Evolutionary conservation across 37 sponge, comb jelly and placozoan genomes (phyloP), one percentile per base, ranked within the genome.

Genomic region (Halichondria panicea): DNA sequence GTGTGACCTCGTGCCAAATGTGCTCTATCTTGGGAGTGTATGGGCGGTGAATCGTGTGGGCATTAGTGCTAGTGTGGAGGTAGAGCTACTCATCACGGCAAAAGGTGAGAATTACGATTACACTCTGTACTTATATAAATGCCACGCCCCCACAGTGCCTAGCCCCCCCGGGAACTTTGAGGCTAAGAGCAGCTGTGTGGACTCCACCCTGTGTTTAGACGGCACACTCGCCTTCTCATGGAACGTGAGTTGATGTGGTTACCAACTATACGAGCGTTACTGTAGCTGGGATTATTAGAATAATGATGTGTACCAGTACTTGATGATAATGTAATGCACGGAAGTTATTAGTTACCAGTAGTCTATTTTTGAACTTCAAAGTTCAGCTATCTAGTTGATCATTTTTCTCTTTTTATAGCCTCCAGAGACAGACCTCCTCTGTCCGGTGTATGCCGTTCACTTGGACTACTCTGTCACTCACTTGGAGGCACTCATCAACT

Each of bases 1-100:
- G 7, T 78, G 79, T 30, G 59, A 55, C n/a, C 35, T 78, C 15
- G 67, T 75, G 18, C 79, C 79, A 28, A 78, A 78, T 56, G 69
- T 35, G 39, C 13, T 57, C 27, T 78, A 78, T 69, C 39, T 68
- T 66, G 66, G 58, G 1, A 78, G 12, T 21, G 55, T 78, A 1
- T n/a, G 44, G 3, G 35, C 79, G 28, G 4, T 50, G 5, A 78
- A 78, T 57, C 43, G 43, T 19, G 79, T 68, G 9, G 79, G 79
- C 12, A 19, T 11, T 19, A 78, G 68, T 6, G 21, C 12, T 30
- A 59, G 27, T 50, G 68, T 53, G 12, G 27, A 33, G 12, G 55
- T 78, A 42, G 21, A 43, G 0, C 39, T 68, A 30, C 15, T 67
- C 58, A 78, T 78, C 21, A 39, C 19, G 13, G 79, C 79, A 24